Conservation (phyloP, 2,888 invertebrate genomes). For the Ennomos fuscantarius region DNA sequence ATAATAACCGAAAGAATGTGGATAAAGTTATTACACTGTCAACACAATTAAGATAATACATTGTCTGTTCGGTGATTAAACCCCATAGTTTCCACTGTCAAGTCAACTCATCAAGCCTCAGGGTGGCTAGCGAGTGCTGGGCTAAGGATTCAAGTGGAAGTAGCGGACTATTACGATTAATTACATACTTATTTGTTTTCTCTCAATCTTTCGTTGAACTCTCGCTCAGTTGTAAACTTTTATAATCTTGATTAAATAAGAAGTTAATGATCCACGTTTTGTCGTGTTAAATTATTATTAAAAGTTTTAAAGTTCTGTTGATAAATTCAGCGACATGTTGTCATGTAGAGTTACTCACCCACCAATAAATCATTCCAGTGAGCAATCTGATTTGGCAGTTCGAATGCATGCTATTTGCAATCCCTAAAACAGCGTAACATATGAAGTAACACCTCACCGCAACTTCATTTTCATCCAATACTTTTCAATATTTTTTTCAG, state of each 20-base stretch:
- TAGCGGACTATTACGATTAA: conserved; percentile 1
- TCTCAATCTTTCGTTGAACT: no score
- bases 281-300: no score
- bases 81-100: conserved; percentile 12
- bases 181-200: conserved; percentile 10
- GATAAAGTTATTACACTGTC: conserved; percentile 10
- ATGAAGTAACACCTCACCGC: conserved; percentile 18
- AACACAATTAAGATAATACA: conserved; percentile 25
- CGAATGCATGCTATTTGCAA: not conserved
- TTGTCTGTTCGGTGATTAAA: not conserved
- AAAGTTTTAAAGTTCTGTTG: no score
- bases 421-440: not conserved
- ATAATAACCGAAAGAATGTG: conserved; percentile 22
- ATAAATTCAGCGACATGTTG: no score
- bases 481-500: conserved; percentile 27
- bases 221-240: no score
- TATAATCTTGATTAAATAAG: no score
- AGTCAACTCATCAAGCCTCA: not conserved
- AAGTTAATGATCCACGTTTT: no score
- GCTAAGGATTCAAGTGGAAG: no score
- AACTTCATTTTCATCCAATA: conserved; percentile 22
- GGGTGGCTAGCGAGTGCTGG: no score
- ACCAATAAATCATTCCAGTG: conserved; percentile 15
- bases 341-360: conserved; percentile 8
- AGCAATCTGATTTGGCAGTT: conserved; percentile 17